phyloP scores from a whole-genome alignment of 2,797 vertebrate genomes.

The Lutjanus argentimaculatus region DNA sequence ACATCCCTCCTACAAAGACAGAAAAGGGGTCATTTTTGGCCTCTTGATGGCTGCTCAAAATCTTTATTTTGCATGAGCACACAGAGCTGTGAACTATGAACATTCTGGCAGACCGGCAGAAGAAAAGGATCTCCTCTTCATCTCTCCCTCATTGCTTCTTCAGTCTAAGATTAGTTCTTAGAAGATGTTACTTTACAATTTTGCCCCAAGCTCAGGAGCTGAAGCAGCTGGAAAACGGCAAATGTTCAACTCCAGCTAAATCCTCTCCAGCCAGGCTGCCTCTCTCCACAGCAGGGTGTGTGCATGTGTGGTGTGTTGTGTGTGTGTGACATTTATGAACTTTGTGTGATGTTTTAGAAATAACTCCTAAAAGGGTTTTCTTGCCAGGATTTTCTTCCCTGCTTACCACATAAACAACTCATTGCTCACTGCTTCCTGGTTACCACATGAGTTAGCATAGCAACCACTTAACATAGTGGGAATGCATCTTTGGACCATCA shows the following conservation, averaged over 20 bases:
- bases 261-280: conserved; percentile 23
- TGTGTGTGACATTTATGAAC: conserved; percentile 30
- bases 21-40: conserved; percentile 5
- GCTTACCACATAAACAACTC: conserved; percentile 20
- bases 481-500: conserved; percentile 47
- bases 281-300: neutral
- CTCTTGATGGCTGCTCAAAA: conserved; percentile 8
- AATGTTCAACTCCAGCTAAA: conserved; percentile 29
- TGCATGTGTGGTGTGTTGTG: neutral
- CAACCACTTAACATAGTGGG: conserved; percentile 14
- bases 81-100: conserved; percentile 1
- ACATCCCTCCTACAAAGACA: neutral
- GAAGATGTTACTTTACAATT: conserved; percentile 37
- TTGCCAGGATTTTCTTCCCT: conserved; percentile 33
- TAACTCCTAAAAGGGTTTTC: conserved; percentile 56
- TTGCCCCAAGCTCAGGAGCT: conserved; percentile 36
- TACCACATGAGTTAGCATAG: conserved; percentile 35
- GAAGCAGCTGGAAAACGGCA: conserved; percentile 38
- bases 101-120: conserved; percentile 24
- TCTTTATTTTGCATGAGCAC: conserved; percentile 10
- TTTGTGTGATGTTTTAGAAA: conserved; percentile 46
- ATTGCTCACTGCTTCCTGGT: conserved; percentile 32
- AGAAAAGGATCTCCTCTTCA: conserved; percentile 16
- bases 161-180: conserved; percentile 48
- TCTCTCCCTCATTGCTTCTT: conserved; percentile 27